A percentile compares a stretch with the other conserved stretches of the same genome.
Conservation (phyloP, 64 coral and sea anemone genomes). For the Montipora efflorescens region DNA sequence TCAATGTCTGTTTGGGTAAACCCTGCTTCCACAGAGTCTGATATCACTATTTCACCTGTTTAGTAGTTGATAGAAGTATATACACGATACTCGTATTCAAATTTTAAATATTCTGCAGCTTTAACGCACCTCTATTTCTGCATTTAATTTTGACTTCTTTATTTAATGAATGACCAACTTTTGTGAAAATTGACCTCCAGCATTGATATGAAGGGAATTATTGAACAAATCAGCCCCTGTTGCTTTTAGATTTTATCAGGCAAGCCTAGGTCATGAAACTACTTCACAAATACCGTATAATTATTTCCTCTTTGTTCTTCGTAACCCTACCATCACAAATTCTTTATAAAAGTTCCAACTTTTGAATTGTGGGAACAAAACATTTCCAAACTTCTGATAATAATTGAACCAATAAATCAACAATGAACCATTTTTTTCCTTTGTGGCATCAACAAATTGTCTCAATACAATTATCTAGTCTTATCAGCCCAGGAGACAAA, state of each 20-base stretch:
- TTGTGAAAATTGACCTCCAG: background rate
- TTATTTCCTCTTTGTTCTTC: background rate
- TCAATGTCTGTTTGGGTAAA: too few species aligned
- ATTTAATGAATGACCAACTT: background rate
- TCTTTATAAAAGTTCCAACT: background rate
- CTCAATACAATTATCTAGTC: background rate
- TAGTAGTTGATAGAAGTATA: slow-evolving; percentile 13
- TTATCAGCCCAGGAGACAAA: background rate
- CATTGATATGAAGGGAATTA: background rate
- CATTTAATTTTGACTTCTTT: background rate
- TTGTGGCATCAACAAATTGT: slow-evolving; percentile 28
- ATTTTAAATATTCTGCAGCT: background rate
- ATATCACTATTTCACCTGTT: slow-evolving; percentile 19
- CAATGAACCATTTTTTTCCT: background rate
- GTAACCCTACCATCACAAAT: background rate
- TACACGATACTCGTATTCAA: background rate
- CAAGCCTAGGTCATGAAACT: slow-evolving; percentile 12
- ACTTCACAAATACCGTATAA: too few species aligned
- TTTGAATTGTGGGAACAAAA: background rate
- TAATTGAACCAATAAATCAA: background rate
- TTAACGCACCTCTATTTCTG: background rate
- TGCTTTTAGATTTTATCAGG: background rate
- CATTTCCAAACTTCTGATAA: background rate
- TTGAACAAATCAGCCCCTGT: background rate
- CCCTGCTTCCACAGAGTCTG: background rate